phyloP scores from a whole-genome alignment of 1,140 invertebrate species.

The Drosophila malerkotliana region DNA sequence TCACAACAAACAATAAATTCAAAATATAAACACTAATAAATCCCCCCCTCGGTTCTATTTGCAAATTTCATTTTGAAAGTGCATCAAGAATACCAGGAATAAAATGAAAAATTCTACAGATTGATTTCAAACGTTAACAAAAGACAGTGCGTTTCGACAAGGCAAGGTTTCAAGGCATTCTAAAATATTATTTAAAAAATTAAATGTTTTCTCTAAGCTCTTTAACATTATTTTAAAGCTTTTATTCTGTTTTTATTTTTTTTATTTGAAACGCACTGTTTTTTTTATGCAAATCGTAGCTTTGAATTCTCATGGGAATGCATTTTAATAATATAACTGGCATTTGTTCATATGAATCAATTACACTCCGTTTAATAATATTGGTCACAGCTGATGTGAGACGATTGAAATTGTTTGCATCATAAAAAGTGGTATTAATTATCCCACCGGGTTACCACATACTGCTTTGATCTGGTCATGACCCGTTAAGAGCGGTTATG shows the following conservation, averaged over 20 bases:
- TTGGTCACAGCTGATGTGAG: slow-evolving; percentile 45
- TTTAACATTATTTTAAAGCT: not conserved
- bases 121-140: slow-evolving; percentile 2
- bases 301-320: slow-evolving; percentile 25
- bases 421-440: slow-evolving; percentile 12
- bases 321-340: slow-evolving; percentile 19
- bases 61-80: not conserved
- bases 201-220: too few relatives aligned
- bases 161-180: not conserved
- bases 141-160: slow-evolving; percentile 7
- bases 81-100: not conserved
- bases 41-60: slow-evolving; percentile 7
- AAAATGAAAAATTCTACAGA: not conserved
- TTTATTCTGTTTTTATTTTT: not conserved
- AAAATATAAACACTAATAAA: slow-evolving; percentile 34
- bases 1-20: slow-evolving; percentile 37
- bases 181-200: not conserved
- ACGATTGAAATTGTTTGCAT: slow-evolving; percentile 25
- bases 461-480: slow-evolving; percentile 48
- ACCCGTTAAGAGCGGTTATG: slow-evolving; percentile 40
- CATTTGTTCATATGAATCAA: slow-evolving; percentile 35
- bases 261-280: slow-evolving; percentile 15
- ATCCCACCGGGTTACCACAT: slow-evolving; percentile 7
- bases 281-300: slow-evolving; percentile 14
- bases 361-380: slow-evolving; percentile 19